Conservation (phyloP, 2,797 vertebrate species). For the Schizopygopsis pylzovi region DNA sequence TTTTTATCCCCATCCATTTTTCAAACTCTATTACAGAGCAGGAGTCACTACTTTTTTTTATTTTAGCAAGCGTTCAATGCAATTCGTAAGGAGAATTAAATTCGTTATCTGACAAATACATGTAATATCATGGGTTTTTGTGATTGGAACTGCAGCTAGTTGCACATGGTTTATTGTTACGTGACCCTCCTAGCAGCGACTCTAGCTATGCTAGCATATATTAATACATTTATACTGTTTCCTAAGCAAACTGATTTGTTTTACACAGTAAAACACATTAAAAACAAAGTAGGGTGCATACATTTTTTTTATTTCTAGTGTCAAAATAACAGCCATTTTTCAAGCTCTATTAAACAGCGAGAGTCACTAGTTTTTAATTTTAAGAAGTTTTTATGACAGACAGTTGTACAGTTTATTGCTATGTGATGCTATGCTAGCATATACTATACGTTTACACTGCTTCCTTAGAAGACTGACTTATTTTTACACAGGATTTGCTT, state of each 20-base stretch:
- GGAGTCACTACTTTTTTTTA: conserved; percentile 26
- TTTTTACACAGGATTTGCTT: not conserved
- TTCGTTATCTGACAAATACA: conserved; percentile 23
- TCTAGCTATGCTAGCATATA: not conserved
- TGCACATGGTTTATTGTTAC: conserved; percentile 16
- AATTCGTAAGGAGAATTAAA: not conserved
- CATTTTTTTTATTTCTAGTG: not conserved
- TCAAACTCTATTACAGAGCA: conserved; percentile 23
- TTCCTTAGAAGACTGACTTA: not conserved
- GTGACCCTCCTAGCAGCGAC: not conserved
- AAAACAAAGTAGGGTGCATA: not conserved
- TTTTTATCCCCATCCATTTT: conserved; percentile 37
- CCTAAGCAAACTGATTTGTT: not conserved
- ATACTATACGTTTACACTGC: not conserved
- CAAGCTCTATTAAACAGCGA: not conserved
- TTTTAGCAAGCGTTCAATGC: conserved; percentile 1
- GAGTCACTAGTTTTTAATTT: conserved; percentile 17
- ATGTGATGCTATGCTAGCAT: not conserved
- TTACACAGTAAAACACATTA: not conserved
- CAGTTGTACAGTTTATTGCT: conserved; percentile 12
- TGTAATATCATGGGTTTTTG: conserved; percentile 12
- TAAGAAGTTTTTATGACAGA: not conserved
- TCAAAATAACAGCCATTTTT: conserved; percentile 4
- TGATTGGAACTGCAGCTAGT: conserved; percentile 15
- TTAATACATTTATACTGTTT: not conserved